Base-by-base conservation (phyloP, 2,113 vertebrate genomes). In the Pristiophorus japonicus region DNA sequence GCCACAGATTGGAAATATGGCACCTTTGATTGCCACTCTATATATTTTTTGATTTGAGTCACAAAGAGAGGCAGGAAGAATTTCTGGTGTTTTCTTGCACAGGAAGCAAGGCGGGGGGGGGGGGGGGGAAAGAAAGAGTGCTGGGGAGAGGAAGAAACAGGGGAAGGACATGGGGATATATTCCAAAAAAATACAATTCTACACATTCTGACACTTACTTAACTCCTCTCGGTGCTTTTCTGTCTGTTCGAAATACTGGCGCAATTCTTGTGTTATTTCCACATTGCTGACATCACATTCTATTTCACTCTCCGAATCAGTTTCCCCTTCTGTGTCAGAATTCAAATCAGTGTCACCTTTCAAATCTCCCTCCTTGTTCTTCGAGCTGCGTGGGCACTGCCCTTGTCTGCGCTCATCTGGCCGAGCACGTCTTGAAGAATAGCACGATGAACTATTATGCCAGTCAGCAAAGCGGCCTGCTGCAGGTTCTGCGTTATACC, bases 241-340 rank as follows among this genome's bases (percentile, higher is more conserved):
- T 0, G 99, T 99, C 96, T 99, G 97, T 12, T 98, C 98, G 78
- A 99, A 99, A 96, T 98, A 99, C 96, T 99, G 97, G 12, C 99
- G 98, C 22, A 99, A 98, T 96, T 99, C 99, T 30, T 99, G 98
- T 0, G 98, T 99, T 97, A 99, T 99, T 96, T 99, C 99, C 99
- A 99, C 99, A 97, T 98, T 98, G 97, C 98, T 99, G 96, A 99
- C 96, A 30, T 99, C 98, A 20, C 97, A 99, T 67, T 98, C 99
- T 22, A 99, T 97, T 96, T 98, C 97, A 0, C 97, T 96, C 27
- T 96, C 95, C 0, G 96, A 95, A n/a, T 97, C 97, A 0, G 97
- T 97, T 96, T 97, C 95, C 59, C 96, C 96, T 8, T 96, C 97
- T 0, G 95, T 96, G 0, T 97, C 97, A 0, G 97, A 97, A 96